Conservation (phyloP, 2,113 vertebrate genomes). For the Corythoichthys intestinalis region DNA sequence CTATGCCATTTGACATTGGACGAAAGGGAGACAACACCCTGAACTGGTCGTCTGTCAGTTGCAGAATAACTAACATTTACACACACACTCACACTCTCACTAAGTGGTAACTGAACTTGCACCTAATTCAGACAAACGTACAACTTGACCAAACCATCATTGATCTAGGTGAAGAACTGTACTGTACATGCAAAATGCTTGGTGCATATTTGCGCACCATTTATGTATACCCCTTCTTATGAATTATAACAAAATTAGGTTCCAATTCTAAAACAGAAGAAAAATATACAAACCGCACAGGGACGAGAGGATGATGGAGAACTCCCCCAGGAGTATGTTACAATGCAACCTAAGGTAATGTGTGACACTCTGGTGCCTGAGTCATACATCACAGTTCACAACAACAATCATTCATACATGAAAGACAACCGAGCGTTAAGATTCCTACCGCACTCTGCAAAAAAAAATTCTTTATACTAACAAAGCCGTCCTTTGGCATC, state of each 20-base stretch:
- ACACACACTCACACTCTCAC: too few relatives aligned
- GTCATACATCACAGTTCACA: conserved; percentile 21
- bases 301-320: conserved; percentile 28
- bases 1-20: too few relatives aligned
- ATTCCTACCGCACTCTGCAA: not conserved
- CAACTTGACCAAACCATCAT: too few relatives aligned
- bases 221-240: not conserved
- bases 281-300: conserved; percentile 12
- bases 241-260: not conserved
- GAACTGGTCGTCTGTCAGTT: too few relatives aligned
- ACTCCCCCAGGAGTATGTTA: conserved; percentile 16
- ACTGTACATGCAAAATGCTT: too few relatives aligned
- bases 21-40: too few relatives aligned
- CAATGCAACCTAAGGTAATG: conserved; percentile 20
- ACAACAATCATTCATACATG: conserved; percentile 40
- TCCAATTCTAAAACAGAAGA: not conserved
- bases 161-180: too few relatives aligned
- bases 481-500: conserved; percentile 6
- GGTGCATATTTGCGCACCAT: not conserved
- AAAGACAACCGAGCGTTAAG: conserved; percentile 20
- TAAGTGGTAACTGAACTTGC: too few relatives aligned
- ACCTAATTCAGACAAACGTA: too few relatives aligned
- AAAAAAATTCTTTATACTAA: conserved; percentile 12
- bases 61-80: too few relatives aligned
- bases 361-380: conserved; percentile 33